Evolutionary conservation across 2,888 invertebrate species (phyloP).

Genomic region (Cephus runcator): DNA sequence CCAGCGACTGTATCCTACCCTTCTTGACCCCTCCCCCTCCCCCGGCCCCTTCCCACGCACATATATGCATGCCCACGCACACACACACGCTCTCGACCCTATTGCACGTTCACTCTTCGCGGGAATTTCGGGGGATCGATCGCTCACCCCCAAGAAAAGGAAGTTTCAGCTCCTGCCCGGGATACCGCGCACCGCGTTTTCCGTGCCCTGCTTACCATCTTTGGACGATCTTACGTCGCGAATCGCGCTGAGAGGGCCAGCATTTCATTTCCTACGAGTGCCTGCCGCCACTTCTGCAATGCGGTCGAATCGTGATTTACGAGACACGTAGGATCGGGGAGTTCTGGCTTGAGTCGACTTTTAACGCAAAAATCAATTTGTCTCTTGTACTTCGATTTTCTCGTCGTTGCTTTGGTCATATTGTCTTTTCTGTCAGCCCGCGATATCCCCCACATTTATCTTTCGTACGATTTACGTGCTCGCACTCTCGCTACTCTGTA

Average conservation of each 20-base stretch:
- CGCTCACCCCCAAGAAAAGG: slow-evolving; percentile 3
- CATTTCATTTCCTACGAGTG: neutral
- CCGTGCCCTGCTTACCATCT: neutral
- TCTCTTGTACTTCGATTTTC: neutral
- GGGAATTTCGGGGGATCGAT: slow-evolving; percentile 9
- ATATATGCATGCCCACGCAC: too few relatives aligned
- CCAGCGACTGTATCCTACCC: neutral
- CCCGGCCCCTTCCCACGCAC: too few relatives aligned
- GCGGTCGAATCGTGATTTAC: neutral
- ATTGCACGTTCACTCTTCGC: neutral
- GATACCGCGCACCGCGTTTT: neutral
- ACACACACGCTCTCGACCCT: neutral
- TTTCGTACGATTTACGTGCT: neutral
- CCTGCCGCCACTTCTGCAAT: neutral
- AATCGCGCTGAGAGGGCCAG: slow-evolving; percentile 1
- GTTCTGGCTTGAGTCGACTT: neutral
- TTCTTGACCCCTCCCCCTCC: neutral
- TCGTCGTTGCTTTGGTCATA: neutral
- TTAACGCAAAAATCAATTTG: neutral
- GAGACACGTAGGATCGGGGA: neutral
- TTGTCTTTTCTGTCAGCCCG: neutral
- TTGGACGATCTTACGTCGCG: neutral
- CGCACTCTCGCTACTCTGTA: neutral
- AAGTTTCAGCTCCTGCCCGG: neutral
- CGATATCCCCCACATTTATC: neutral